phyloP scores from a whole-genome alignment of 2,797 vertebrate species.

The Columba guinea region DNA sequence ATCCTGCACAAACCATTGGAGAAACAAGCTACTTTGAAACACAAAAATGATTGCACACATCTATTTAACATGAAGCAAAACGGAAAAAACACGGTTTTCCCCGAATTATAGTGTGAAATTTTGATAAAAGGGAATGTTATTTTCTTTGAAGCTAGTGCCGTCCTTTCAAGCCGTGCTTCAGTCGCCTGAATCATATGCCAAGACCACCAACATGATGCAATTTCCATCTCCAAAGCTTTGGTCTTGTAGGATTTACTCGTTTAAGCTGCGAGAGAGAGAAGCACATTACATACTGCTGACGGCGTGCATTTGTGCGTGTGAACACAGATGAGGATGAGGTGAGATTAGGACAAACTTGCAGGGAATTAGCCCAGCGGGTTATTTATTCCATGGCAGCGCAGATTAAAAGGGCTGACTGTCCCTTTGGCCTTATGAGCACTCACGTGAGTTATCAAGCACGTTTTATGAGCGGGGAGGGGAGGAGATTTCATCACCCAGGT shows the following conservation, averaged over 20 bases:
- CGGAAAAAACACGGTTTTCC: neutral
- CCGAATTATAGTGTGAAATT: neutral
- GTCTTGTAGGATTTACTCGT: constrained; percentile 32
- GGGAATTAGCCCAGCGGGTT: constrained; percentile 67
- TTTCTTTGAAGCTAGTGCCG: neutral
- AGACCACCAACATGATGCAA: neutral
- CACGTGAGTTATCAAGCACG: constrained; percentile 15
- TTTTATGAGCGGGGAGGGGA: neutral
- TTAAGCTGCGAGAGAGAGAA: neutral
- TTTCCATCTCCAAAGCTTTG: constrained; percentile 17
- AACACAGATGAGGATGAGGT: constrained; percentile 45
- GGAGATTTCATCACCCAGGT: neutral
- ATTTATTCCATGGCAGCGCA: constrained; percentile 60
- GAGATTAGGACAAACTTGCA: constrained; percentile 53
- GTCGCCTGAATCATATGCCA: neutral
- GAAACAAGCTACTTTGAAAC: neutral
- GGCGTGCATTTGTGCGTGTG: neutral
- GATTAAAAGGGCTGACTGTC: constrained; percentile 47
- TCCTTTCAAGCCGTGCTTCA: neutral
- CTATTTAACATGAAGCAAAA: neutral
- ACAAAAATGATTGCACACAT: neutral
- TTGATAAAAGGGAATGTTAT: neutral
- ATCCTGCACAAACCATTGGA: neutral
- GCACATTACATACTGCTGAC: constrained; percentile 5
- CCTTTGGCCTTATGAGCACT: neutral